Conservation (phyloP, 2,888 invertebrate genomes). For the Nowickia ferox region DNA sequence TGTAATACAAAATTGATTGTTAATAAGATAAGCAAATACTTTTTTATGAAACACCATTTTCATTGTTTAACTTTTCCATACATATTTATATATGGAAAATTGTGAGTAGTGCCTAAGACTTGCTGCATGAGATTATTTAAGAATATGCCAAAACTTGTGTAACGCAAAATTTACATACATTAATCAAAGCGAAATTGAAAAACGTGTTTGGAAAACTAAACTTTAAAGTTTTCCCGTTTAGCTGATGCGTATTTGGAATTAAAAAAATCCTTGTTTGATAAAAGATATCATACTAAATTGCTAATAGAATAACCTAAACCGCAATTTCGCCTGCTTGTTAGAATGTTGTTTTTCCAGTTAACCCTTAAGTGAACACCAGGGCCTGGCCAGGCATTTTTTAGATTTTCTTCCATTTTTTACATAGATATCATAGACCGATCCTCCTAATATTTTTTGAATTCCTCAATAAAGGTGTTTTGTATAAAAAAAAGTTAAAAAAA, state of each 20-base stretch:
- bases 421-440: no score
- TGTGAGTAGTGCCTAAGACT: not conserved
- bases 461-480: no score
- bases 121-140: not conserved
- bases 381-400: no score
- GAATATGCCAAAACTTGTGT: not conserved
- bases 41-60: no score
- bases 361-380: no score
- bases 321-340: not conserved
- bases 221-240: not conserved
- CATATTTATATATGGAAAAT: not conserved
- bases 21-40: no score
- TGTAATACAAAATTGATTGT: no score
- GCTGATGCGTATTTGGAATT: not conserved
- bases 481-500: no score
- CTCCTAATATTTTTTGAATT: no score
- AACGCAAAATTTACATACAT: not conserved
- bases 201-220: conserved; percentile 12
- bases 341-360: not conserved
- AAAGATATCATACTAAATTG: not conserved
- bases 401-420: no score
- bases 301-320: not conserved
- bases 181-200: conserved; percentile 3
- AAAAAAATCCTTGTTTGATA: not conserved
- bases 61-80: no score